phyloP scores from a whole-genome alignment of 2,113 vertebrate species.

The Fregata magnificens region DNA sequence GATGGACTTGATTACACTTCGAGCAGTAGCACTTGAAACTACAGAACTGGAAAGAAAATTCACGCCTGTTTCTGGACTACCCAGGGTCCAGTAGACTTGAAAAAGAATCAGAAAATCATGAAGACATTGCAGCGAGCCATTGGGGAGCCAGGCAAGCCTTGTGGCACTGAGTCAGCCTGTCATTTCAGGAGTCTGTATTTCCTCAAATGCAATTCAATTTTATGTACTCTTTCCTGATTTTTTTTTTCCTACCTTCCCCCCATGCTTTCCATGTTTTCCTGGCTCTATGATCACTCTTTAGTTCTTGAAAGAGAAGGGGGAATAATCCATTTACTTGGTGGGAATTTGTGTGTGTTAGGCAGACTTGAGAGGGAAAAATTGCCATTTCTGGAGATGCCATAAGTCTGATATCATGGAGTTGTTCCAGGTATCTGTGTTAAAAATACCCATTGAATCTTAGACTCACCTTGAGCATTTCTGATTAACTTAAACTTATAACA shows the following conservation, averaged over 20 bases:
- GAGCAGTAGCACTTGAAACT: slow-evolving; percentile 33
- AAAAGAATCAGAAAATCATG: not conserved
- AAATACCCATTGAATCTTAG: not conserved
- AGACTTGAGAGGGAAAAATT: not conserved
- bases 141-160: not conserved
- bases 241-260: not conserved
- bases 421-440: not conserved
- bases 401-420: not conserved
- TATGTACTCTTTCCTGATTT: not conserved
- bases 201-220: not conserved
- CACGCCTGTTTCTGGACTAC: not conserved
- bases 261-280: not conserved
- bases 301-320: not conserved
- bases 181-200: not conserved
- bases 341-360: not conserved
- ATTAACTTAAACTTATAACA: not conserved
- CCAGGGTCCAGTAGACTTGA: not conserved
- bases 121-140: not conserved
- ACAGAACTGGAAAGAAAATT: not conserved
- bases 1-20: slow-evolving; percentile 27
- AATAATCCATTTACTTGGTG: not conserved
- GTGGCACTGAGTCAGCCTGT: not conserved
- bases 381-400: not conserved
- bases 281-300: not conserved
- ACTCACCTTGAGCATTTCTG: not conserved